phyloP scores from a whole-genome alignment of 2,888 invertebrate species.

The Aspidiotus rigidus region DNA sequence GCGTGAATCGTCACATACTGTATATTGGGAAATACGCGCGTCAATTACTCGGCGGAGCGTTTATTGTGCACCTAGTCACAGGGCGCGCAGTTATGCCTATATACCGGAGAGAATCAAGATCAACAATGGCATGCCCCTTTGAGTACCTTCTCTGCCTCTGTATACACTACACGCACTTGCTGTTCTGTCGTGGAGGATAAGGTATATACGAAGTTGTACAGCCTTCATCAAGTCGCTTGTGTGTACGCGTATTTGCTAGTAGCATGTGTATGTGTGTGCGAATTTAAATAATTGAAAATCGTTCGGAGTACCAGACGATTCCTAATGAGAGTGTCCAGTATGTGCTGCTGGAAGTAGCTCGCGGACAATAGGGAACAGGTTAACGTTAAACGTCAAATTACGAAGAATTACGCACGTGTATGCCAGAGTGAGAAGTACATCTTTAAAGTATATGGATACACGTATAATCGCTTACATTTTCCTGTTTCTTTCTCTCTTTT shows the following conservation, averaged over 20 bases:
- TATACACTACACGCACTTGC: too few species aligned
- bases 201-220: too few species aligned
- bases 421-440: too few species aligned
- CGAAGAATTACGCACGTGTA: neutral
- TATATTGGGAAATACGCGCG: neutral
- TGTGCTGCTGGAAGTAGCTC: neutral
- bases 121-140: neutral
- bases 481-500: too few species aligned
- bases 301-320: neutral
- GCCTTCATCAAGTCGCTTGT: too few species aligned
- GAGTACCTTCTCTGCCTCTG: too few species aligned
- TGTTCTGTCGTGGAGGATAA: too few species aligned
- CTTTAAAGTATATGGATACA: too few species aligned
- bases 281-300: neutral
- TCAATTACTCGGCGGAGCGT: neutral
- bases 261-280: neutral
- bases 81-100: neutral
- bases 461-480: too few species aligned
- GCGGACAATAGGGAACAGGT: conserved; percentile 1
- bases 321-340: conserved; percentile 3
- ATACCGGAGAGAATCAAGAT: neutral
- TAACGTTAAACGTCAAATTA: conserved; percentile 4
- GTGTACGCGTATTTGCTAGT: too few species aligned
- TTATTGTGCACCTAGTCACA: neutral
- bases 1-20: neutral